Evolutionary conservation across 2,888 invertebrate species (phyloP), one percentile per base, ranked within the genome.

Genomic region (Eretmocerus hayati): DNA sequence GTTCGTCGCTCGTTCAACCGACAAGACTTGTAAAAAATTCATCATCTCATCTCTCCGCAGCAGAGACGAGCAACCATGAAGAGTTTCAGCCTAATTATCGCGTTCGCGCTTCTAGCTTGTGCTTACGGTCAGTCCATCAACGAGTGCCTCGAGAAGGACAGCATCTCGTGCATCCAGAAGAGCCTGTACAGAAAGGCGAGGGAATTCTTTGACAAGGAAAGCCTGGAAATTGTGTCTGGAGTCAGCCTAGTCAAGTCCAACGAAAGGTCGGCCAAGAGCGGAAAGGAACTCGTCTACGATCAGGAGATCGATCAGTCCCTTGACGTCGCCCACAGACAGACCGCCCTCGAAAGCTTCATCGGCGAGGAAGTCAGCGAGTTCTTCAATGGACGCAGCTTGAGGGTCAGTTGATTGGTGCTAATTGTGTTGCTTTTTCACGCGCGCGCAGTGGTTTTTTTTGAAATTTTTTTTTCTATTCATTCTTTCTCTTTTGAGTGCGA

Each of bases 151-250:
- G 72, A 75, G 58, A 74, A 76, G 63, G 81, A 81, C 71, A 81
- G 81, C 50, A 81, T 81, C 56, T 77, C 80, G 58, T 82, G 81
- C 71, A 70, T 81, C 52, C 81, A 82, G 70, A 72, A 76, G 61
- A 75, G 75, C 50, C 66, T 81, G 50, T 81, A 75, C 73, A 74
- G 79, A 52, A 75, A 74, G 59, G 78, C 80, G 36, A 76, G 75
- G 62, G 74, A 76, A 23, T 73, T 81, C 65, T 80, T 81, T 62
- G 77, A 75, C 43, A 76, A 75, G 65, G 78, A 79, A 48, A 76
- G 69, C 62, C 71, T 80, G 51, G 77, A 79, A 59, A 57, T 81
- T 37, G 67, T 77, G 52, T 76, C 74, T 52, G 81, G 81, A 40
- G 69, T 81, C 37, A 77, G 76, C 6, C 62, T 81, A 19, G 69